Evolutionary conservation across 2,113 vertebrate genomes (phyloP).

Genomic region (Rhabdomys dilectus): DNA sequence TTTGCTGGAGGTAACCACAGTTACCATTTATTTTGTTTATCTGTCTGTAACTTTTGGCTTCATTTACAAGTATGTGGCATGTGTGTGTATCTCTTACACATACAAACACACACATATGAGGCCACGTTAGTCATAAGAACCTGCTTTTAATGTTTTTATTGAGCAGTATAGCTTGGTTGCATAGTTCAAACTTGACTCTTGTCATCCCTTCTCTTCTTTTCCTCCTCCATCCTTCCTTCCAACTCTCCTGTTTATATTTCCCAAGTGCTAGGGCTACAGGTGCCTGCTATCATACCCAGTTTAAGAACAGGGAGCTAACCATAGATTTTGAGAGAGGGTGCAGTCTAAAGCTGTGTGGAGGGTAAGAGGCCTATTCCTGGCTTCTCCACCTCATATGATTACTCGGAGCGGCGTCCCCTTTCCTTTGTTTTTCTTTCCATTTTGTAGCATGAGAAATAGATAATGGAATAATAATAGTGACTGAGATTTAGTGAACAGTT

Average conservation of each 20-base stretch:
- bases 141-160: not conserved
- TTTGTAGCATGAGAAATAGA: not conserved
- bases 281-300: not conserved
- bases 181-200: not conserved
- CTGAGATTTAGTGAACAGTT: not conserved
- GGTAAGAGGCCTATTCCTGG: not conserved
- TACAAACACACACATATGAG: not conserved
- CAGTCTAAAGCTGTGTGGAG: not conserved
- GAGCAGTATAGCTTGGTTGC: not conserved
- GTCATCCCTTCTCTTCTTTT: not conserved
- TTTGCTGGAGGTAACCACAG: not conserved
- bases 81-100: not conserved
- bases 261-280: not conserved
- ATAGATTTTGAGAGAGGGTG: not conserved
- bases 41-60: not conserved
- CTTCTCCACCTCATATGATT: not conserved
- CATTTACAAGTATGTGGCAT: not conserved
- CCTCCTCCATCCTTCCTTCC: not conserved
- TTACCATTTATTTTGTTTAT: not conserved
- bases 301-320: not conserved
- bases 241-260: not conserved
- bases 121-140: not conserved
- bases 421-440: not conserved
- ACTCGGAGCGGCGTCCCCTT: not conserved
- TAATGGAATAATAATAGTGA: not conserved